These are phyloP conservation scores for Aurelia aurita complex sp. Pacific DNA, from an alignment of 30 jellyfish, hydroid and myxozoan species.

Conservation along the genomic window DNA sequence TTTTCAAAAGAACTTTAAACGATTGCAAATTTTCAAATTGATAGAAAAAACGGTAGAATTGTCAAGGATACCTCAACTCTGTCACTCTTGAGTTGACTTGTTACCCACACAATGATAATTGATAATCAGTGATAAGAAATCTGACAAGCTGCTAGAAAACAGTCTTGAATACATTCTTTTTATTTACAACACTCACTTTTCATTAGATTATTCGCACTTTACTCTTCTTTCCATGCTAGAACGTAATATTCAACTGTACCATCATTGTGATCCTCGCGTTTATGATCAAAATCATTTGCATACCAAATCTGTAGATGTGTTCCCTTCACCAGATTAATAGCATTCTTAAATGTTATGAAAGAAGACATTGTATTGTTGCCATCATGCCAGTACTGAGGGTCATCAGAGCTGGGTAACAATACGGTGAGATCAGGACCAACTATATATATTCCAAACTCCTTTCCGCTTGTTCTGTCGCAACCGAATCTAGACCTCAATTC, in stretches of 20 bases:
- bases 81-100: too few species aligned
- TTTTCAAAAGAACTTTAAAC: too few species aligned
- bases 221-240: neutral
- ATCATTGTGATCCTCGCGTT: neutral
- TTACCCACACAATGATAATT: too few species aligned
- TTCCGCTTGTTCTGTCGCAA: neutral
- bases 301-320: neutral
- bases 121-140: too few species aligned
- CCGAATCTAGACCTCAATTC: neutral
- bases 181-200: too few species aligned
- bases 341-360: neutral
- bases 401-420: too few species aligned
- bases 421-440: too few species aligned
- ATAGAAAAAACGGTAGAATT: too few species aligned
- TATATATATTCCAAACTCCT: neutral
- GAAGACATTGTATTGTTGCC: neutral
- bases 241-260: neutral
- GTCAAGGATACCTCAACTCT: too few species aligned
- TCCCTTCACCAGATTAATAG: neutral
- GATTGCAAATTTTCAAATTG: too few species aligned
- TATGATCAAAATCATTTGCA: neutral
- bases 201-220: neutral
- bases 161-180: too few species aligned
- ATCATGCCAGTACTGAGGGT: neutral
- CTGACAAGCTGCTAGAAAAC: too few species aligned